phyloP scores from a whole-genome alignment of 1,140 invertebrate species.

The Nebria ingens region DNA sequence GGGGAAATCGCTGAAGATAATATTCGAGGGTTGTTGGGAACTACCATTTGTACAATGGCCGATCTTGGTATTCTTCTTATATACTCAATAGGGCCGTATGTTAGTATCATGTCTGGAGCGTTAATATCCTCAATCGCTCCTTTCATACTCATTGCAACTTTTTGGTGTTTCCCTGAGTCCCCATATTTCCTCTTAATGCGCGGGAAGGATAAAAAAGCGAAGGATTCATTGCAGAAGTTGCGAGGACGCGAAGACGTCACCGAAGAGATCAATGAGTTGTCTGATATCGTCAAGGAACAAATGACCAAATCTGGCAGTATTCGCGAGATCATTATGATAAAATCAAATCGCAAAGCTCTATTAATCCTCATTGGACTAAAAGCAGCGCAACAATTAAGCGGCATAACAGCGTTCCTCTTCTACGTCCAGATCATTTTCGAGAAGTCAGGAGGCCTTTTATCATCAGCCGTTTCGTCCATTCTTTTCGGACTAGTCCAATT shows the following conservation, averaged over 20 bases:
- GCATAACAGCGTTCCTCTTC: slow-evolving; percentile 44
- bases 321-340: slow-evolving; percentile 21
- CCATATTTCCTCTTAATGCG: slow-evolving; percentile 23
- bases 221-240: slow-evolving; percentile 38
- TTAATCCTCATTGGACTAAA: slow-evolving; percentile 37
- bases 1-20: slow-evolving; percentile 12
- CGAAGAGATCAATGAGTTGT: slow-evolving; percentile 36
- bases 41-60: slow-evolving; percentile 3
- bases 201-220: slow-evolving; percentile 36
- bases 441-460: slow-evolving; percentile 30
- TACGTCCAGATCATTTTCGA: slow-evolving; percentile 40
- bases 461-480: slow-evolving; percentile 28
- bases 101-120: neutral
- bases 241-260: slow-evolving; percentile 35
- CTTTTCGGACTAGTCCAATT: slow-evolving; percentile 33
- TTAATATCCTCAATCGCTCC: slow-evolving; percentile 14
- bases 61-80: slow-evolving; percentile 2
- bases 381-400: slow-evolving; percentile 40
- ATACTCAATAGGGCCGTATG: slow-evolving; percentile 1
- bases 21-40: slow-evolving; percentile 4
- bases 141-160: slow-evolving; percentile 17
- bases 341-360: slow-evolving; percentile 25
- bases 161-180: slow-evolving; percentile 24
- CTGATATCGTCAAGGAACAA: slow-evolving; percentile 21
- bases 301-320: slow-evolving; percentile 22